Percentiles rank a stretch among this genome's conserved stretches.
These are phyloP conservation scores for Eira barbara DNA, from an alignment of 2,113 vertebrate genomes.

Conservation along the genomic window DNA sequence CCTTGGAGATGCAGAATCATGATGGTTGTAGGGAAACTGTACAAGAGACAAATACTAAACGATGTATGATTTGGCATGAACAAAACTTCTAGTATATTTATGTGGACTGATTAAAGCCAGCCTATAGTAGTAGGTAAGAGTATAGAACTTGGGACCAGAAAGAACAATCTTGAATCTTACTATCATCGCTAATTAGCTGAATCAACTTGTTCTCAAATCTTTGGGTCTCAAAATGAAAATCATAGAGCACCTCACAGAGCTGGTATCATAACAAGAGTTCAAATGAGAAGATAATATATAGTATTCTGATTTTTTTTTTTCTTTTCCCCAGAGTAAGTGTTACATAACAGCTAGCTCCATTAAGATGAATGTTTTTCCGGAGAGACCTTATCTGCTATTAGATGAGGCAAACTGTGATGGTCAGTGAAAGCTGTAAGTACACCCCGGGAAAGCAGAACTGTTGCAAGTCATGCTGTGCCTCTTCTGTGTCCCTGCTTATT, in stretches of 20 bases:
- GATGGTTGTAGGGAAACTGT: background rate
- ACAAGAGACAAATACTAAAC: background rate
- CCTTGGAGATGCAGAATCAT: background rate
- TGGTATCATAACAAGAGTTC: background rate
- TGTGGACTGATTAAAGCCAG: background rate
- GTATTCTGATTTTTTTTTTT: background rate
- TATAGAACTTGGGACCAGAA: background rate
- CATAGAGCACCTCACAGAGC: background rate
- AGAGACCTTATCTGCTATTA: background rate
- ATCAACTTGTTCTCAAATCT: background rate
- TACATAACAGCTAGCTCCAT: background rate
- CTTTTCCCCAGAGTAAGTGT: background rate
- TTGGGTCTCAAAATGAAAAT: background rate
- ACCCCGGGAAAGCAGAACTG: background rate
- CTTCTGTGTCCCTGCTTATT: background rate
- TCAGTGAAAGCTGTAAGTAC: background rate
- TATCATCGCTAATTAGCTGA: background rate
- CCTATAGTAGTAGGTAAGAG: background rate
- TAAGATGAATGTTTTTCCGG: background rate
- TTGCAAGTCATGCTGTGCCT: background rate
- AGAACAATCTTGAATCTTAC: background rate
- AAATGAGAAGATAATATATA: background rate
- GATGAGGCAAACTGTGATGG: background rate
- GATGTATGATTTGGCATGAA: background rate
- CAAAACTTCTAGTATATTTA: background rate